Percentiles rank a stretch among this genome's conserved stretches.
Conservation (phyloP, 2,888 invertebrate species). For the Lasioglossum marginatum region DNA sequence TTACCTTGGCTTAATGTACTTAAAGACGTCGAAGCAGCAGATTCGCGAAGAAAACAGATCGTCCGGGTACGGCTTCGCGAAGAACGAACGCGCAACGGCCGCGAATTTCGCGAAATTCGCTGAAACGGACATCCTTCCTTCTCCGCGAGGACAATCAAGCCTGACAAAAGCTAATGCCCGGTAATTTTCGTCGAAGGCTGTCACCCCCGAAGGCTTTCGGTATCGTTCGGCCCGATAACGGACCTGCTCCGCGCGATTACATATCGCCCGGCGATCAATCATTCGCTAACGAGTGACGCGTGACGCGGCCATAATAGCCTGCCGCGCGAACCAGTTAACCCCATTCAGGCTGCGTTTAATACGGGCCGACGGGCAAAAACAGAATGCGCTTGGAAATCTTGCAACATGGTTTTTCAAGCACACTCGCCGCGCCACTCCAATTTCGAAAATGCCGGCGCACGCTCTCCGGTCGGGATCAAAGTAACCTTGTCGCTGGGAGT, state of each 20-base stretch:
- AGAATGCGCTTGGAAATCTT: neutral
- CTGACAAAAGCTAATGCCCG: conserved; percentile 54
- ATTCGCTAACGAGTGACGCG: conserved; percentile 50
- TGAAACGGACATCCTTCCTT: conserved; percentile 13
- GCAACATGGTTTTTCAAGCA: neutral
- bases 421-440: neutral
- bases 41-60: conserved; percentile 17
- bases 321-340: conserved; percentile 32
- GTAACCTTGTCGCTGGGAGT: neutral
- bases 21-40: conserved; percentile 19
- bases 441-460: neutral
- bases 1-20: conserved; percentile 44
- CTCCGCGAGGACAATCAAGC: conserved; percentile 43
- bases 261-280: conserved; percentile 46
- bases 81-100: neutral
- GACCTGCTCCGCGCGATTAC: conserved; percentile 21
- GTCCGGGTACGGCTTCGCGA: conserved; percentile 36
- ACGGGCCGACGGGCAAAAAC: conserved; percentile 9
- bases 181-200: conserved; percentile 59
- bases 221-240: conserved; percentile 45
- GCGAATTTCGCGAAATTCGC: conserved; percentile 39
- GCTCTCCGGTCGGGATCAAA: neutral
- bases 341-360: conserved; percentile 5
- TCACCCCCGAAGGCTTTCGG: conserved; percentile 8
- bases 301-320: conserved; percentile 45